Evolutionary conservation across 2,888 invertebrate species (phyloP).

Genomic region (Aricia artaxerxes): DNA sequence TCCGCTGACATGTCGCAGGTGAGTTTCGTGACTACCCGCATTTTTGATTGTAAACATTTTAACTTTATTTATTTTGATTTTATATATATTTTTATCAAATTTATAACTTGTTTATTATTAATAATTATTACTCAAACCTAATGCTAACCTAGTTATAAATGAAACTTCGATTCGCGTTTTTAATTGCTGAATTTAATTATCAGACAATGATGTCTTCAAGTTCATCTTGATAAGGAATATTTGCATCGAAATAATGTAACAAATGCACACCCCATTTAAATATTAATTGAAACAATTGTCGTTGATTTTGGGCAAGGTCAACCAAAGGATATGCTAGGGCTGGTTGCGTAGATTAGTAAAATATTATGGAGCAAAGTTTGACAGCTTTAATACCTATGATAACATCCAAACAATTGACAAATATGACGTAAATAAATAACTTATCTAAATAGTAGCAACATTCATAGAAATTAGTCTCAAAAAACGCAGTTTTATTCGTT

Average conservation of each 20-base stretch:
- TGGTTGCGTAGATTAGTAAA: conserved; percentile 3
- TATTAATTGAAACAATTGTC: conserved; percentile 47
- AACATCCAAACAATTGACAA: background rate
- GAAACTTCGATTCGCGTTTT: conserved; percentile 11
- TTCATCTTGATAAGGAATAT: conserved; percentile 56
- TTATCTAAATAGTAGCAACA: background rate
- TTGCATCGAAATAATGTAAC: conserved; percentile 55
- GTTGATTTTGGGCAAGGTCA: conserved; percentile 47
- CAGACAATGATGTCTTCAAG: conserved; percentile 51
- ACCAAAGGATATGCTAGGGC: conserved; percentile 30
- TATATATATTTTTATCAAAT: background rate
- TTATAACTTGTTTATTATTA: background rate
- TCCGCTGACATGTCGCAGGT: conserved; percentile 85
- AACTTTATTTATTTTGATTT: conserved; percentile 8
- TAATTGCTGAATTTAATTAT: conserved; percentile 43
- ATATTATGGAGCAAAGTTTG: background rate
- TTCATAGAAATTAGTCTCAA: background rate
- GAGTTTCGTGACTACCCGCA: conserved; percentile 49
- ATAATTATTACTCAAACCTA: background rate
- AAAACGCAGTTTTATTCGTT: background rate
- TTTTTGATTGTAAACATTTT: background rate
- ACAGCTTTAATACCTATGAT: background rate
- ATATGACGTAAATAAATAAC: background rate
- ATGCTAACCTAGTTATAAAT: background rate
- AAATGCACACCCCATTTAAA: conserved; percentile 44